Conservation (phyloP, 2,888 invertebrate genomes). For the Saturnia japonica region DNA sequence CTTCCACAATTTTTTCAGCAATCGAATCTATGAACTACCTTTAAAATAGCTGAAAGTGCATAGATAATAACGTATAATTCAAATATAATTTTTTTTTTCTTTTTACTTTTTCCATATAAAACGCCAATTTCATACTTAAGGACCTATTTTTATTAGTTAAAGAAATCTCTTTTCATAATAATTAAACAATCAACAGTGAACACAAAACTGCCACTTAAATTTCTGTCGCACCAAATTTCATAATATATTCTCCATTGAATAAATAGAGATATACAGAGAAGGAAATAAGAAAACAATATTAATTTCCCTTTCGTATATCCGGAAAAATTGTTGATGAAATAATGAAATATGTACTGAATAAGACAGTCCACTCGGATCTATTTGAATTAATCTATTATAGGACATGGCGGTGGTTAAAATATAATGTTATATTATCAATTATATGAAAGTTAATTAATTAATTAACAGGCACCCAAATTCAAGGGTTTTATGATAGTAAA, state of each 20-base stretch:
- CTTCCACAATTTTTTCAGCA: too few species aligned
- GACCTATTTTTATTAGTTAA: not conserved
- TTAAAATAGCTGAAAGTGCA: too few species aligned
- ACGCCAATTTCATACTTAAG: too few species aligned
- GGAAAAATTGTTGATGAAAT: conserved; percentile 28
- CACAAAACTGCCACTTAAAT: conserved; percentile 12
- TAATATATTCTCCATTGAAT: not conserved
- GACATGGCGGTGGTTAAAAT: not conserved
- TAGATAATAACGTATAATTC: too few species aligned
- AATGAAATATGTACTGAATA: too few species aligned
- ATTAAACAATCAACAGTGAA: not conserved
- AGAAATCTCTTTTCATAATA: not conserved
- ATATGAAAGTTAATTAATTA: not conserved
- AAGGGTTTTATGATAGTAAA: too few species aligned
- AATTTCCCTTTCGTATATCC: conserved; percentile 34
- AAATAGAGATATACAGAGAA: conserved; percentile 21
- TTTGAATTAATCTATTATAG: not conserved
- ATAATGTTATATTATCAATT: not conserved
- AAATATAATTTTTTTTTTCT: too few species aligned
- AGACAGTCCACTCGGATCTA: conserved; percentile 2
- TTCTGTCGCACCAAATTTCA: conserved; percentile 7
- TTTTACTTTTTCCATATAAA: too few species aligned
- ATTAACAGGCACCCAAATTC: too few species aligned
- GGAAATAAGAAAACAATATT: conserved; percentile 40
- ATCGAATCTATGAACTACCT: too few species aligned